Evolutionary conservation across 2,113 vertebrate genomes (phyloP), one percentile per base, ranked within the genome.

Genomic region (Lichenostomus cassidix): DNA sequence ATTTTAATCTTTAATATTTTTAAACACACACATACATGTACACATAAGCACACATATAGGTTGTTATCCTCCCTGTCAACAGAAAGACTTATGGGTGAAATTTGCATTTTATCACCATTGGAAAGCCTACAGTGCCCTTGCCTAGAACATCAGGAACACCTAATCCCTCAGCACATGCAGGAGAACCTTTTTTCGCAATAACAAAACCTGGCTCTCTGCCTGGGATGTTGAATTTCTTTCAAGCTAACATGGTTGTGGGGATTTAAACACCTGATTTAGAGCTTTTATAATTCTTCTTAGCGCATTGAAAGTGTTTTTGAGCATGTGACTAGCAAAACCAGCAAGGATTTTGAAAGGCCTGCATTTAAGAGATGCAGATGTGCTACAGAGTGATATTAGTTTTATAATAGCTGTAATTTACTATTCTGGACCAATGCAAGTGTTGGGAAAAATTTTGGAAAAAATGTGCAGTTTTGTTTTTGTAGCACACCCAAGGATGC

Each of bases 211-310:
- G 22, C 44, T 2, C 8, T 83, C 28, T 93, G 89, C 68, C 92
- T 92, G 56, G 49, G 53, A 93, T 79, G 69, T 13, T 75, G 93
- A 90, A 89, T 83, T 94, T 88, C 64, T 87, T 94, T 96, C 83
- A 89, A 80, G 44, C 19, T 31, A 86, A 14, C 5, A 18, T 25
- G 60, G 69, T 39, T 87, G 68, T 52, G 56, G 64, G 56, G 55
- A 75, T 42, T 70, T 60, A 53, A 88, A 83, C 31, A 90, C 49
- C 52, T 83, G 76, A 89, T 77, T 93, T 94, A 75, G 63, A 71
- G 63, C 7, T 93, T 73, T 83, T 83, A 63, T 71, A 35, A 7
- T 92, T 63, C 35, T 87, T 52, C 27, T 56, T 64, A 64, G 35
- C 64, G 50, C 4, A 1, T 22, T 75, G 70, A 56, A 92, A 93